phyloP scores from a whole-genome alignment of 2,888 invertebrate species.

The Gymnocheta viridis region DNA sequence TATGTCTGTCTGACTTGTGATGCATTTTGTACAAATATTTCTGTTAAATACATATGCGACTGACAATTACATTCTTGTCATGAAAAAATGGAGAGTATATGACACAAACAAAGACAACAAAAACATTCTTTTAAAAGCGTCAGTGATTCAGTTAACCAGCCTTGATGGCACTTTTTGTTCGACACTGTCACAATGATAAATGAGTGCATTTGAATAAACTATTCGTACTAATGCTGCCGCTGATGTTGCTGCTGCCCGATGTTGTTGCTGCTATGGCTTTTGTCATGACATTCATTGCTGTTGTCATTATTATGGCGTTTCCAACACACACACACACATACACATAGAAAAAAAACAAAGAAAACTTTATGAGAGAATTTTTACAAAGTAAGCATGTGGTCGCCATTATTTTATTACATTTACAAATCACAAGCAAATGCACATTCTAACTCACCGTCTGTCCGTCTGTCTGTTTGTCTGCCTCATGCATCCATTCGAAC shows the following conservation, averaged over 20 bases:
- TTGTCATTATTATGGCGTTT: conserved; percentile 48
- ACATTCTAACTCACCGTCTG: background rate
- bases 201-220: conserved; percentile 61
- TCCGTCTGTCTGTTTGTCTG: background rate
- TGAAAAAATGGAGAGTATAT: conserved; percentile 14
- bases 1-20: background rate
- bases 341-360: conserved; percentile 37
- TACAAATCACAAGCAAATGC: conserved; percentile 34
- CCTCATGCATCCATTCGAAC: conserved; percentile 4
- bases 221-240: background rate
- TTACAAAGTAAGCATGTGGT: conserved; percentile 55
- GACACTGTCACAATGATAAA: conserved; percentile 53
- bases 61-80: conserved; percentile 55
- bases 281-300: conserved; percentile 22
- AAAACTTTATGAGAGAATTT: conserved; percentile 52
- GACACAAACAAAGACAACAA: conserved; percentile 22
- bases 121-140: conserved; percentile 29
- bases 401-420: conserved; percentile 60
- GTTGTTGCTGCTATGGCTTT: conserved; percentile 9
- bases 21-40: conserved; percentile 13
- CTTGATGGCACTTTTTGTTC: conserved; percentile 22
- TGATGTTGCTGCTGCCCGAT: conserved; percentile 6
- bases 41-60: conserved; percentile 15
- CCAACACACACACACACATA: background rate
- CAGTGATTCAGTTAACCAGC: conserved; percentile 39